Base-by-base conservation (phyloP, 1,140 invertebrate genomes). In the Calycopis cecrops region DNA sequence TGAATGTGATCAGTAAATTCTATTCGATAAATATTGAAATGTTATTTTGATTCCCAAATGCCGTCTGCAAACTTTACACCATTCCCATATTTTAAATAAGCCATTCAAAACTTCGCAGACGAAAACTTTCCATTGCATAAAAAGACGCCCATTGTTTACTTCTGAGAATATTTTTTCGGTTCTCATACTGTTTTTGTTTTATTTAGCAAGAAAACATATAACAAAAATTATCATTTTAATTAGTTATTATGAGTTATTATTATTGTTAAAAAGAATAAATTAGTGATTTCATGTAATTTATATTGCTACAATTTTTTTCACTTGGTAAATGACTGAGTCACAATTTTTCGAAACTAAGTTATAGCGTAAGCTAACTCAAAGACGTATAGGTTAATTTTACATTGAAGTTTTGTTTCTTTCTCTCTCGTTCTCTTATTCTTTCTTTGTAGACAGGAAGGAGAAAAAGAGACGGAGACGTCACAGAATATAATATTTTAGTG, bases 31-130 rank as follows among this genome's bases (percentile, higher is more conserved):
- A 6, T n/a, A 12, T 4, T 40, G 6, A 7, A 14, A 12, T 7
- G 1, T 40, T 40, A 11, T 3, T 40, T 12, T 40, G 11, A 40
- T 12, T 0, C n/a, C n/a, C 38, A 12, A 40, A 40, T 14, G n/a
- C 35, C 2, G 35, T 38, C 10, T 9, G 9, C 7, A 9, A 16
- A 44, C 3, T 14, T 44, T 44, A 12, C 14, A 44, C 40, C 2
- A 17, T 14, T 17, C 17, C 40, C 40, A 44, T 44, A 44, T 14
- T 44, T 44, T 14, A 12, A 11, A 40, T 11, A 40, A 44, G 17
- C 40, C 14, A 44, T 9, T 28, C 2, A 18, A 50, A 59, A 65
- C 59, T 65, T 65, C 44, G 55, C 59, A 65, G 62, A 65, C 62
- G 48, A 9, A 44, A 60, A 61, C 49, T 60, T 60, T 57, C 42